phyloP scores from a whole-genome alignment of 2,797 vertebrate genomes.

The Microctenopoma stevenorrisi region DNA sequence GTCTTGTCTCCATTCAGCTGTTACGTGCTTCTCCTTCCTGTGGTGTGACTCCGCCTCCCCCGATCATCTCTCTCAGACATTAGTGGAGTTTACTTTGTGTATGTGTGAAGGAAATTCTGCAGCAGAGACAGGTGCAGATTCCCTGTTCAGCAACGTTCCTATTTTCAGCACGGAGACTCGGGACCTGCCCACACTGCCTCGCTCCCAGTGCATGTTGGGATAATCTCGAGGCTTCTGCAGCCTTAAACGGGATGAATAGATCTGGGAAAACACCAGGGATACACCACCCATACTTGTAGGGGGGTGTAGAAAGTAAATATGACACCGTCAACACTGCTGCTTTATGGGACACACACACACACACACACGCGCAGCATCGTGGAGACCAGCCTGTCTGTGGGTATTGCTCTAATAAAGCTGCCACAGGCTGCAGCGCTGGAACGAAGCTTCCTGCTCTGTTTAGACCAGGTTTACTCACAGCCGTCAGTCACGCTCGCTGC shows the following conservation, averaged over 20 bases:
- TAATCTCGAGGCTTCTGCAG: slow-evolving; percentile 1
- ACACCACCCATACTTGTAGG: background rate
- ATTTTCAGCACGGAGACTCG: too few relatives aligned
- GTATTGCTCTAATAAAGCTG: slow-evolving; percentile 33
- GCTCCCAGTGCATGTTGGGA: slow-evolving; percentile 15
- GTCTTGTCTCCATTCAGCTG: too few relatives aligned
- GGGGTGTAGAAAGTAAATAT: background rate
- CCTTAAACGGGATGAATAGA: slow-evolving; percentile 2
- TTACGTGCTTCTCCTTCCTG: too few relatives aligned
- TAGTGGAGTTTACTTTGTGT: too few relatives aligned
- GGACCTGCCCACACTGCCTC: too few relatives aligned
- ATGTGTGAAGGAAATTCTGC: too few relatives aligned
- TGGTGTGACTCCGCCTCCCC: too few relatives aligned
- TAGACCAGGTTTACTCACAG: slow-evolving; percentile 1
- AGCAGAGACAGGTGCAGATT: too few relatives aligned
- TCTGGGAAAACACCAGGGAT: slow-evolving; percentile 3
- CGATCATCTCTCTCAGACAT: too few relatives aligned
- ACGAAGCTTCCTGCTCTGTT: slow-evolving; percentile 1
- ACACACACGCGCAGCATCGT: too few relatives aligned
- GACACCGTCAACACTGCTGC: background rate
- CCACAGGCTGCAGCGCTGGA: slow-evolving; percentile 8
- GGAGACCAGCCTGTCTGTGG: slow-evolving; percentile 11
- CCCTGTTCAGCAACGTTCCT: too few relatives aligned
- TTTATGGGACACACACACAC: too few relatives aligned
- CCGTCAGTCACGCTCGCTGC: slow-evolving; percentile 6